Percentiles rank a stretch among this genome's conserved stretches.
These are phyloP conservation scores for Porphyrio hochstetteri DNA, from an alignment of 2,113 vertebrate genomes.

Conservation along the genomic window DNA sequence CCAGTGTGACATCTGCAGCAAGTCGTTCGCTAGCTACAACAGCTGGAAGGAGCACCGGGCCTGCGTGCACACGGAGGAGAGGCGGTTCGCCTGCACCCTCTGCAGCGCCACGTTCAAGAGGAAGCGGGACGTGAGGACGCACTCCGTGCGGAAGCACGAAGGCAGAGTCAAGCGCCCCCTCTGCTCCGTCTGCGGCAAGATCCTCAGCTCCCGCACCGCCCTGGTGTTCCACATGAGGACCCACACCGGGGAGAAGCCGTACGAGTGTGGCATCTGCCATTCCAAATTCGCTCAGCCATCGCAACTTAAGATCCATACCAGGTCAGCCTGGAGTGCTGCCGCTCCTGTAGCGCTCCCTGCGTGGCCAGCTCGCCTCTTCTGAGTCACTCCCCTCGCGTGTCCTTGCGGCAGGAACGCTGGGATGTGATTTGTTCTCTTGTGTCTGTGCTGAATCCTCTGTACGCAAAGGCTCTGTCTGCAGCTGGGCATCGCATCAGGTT, in stretches of 20 bases:
- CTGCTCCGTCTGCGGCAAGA: constrained; percentile 72
- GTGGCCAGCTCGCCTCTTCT: neutral
- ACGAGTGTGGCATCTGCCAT: constrained; percentile 58
- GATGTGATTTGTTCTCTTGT: neutral
- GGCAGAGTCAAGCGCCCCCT: constrained; percentile 65
- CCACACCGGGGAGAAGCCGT: constrained; percentile 70
- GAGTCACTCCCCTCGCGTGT: neutral
- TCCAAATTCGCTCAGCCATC: constrained; percentile 69
- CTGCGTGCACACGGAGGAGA: constrained; percentile 65
- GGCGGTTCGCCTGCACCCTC: constrained; percentile 68
- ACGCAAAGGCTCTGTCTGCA: neutral
- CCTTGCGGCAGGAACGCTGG: accelerated
- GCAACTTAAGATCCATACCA: constrained; percentile 75
- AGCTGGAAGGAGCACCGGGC: constrained; percentile 70
- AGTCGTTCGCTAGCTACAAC: constrained; percentile 58
- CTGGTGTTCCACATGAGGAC: constrained; percentile 74
- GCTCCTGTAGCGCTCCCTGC: neutral
- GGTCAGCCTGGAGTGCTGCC: constrained; percentile 26
- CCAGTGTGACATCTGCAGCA: constrained; percentile 68
- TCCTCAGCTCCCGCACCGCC: constrained; percentile 68
- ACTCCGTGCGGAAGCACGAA: constrained; percentile 62
- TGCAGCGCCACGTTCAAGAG: constrained; percentile 70
- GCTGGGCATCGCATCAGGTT: neutral
- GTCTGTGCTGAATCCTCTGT: neutral
- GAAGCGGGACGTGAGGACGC: constrained; percentile 64